Percentiles rank a stretch among this genome's conserved stretches.
These are phyloP conservation scores for Phylloscopus whistleri DNA, from an alignment of 2,113 vertebrate genomes.

Conservation along the genomic window DNA sequence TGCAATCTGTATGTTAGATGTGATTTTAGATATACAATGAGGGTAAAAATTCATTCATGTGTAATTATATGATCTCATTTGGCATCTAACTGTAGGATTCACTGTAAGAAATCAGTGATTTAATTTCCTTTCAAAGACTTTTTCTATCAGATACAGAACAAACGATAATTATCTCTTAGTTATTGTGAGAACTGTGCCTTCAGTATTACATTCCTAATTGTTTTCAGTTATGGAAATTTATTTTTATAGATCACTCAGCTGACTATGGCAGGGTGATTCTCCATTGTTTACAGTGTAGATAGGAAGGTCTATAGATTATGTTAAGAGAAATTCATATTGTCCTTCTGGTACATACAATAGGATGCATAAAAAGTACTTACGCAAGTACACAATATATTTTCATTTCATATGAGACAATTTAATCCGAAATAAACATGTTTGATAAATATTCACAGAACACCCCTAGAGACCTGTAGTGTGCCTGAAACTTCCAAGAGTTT, in stretches of 20 bases:
- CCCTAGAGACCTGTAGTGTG: neutral
- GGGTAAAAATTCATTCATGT: constrained; percentile 50
- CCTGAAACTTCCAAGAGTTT: neutral
- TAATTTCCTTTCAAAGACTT: constrained; percentile 62
- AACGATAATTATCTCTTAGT: constrained; percentile 57
- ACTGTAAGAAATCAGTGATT: constrained; percentile 64
- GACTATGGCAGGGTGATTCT: neutral
- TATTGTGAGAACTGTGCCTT: constrained; percentile 43
- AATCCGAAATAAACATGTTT: neutral
- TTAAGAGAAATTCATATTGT: constrained; percentile 12
- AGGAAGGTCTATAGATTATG: neutral
- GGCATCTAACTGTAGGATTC: constrained; percentile 29
- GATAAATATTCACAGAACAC: neutral
- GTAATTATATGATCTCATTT: constrained; percentile 68
- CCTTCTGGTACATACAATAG: neutral
- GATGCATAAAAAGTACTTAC: neutral
- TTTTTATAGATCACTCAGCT: constrained; percentile 17
- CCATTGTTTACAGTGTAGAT: constrained; percentile 1
- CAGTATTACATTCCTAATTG: constrained; percentile 50
- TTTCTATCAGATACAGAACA: constrained; percentile 64
- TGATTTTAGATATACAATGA: constrained; percentile 53
- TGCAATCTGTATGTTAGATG: neutral
- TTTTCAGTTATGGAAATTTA: constrained; percentile 34
- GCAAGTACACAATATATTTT: neutral
- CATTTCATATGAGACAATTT: neutral